phyloP scores from a whole-genome alignment of 1,140 invertebrate genomes.

The Drosophila quadrilineata region DNA sequence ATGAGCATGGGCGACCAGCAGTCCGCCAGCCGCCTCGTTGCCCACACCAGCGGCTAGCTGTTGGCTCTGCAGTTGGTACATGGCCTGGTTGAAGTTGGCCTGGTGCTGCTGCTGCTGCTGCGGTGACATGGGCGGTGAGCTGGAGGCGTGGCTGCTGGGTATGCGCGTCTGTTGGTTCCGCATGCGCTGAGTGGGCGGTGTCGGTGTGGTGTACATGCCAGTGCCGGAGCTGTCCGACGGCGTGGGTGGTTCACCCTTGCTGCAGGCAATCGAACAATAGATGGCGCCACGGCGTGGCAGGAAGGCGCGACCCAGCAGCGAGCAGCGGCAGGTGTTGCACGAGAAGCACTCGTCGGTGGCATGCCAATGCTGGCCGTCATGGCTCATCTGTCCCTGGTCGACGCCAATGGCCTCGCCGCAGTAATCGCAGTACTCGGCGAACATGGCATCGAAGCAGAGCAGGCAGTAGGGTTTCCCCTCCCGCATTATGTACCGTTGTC shows the following conservation, averaged over 20 bases:
- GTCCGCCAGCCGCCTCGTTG: constrained; percentile 10
- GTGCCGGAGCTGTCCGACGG: constrained; percentile 89
- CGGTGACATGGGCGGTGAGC: constrained; percentile 79
- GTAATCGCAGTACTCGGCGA: constrained; percentile 98
- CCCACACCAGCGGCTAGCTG: constrained; percentile 60
- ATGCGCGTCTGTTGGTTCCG: constrained; percentile 69
- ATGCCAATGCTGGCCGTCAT: constrained; percentile 99
- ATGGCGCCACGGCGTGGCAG: constrained; percentile 95
- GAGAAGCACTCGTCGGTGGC: constrained; percentile 97
- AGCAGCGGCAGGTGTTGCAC: constrained; percentile 94
- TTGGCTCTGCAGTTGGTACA: constrained; percentile 79
- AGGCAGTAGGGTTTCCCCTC: constrained; percentile 97
- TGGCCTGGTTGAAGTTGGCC: constrained; percentile 75
- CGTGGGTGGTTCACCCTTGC: constrained; percentile 92
- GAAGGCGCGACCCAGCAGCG: constrained; percentile 96
- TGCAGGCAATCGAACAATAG: constrained; percentile 96
- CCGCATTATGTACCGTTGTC: constrained; percentile 98
- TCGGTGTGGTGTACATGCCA: constrained; percentile 81
- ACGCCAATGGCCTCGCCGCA: constrained; percentile 98
- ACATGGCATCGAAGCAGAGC: constrained; percentile 96
- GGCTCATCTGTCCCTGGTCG: constrained; percentile 98
- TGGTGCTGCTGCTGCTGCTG: constrained; percentile 78
- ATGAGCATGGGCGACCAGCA: constrained; percentile 44
- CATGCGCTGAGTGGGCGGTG: constrained; percentile 83
- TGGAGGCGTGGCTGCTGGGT: constrained; percentile 74